phyloP scores from a whole-genome alignment of 2,888 invertebrate genomes.

The Empis livida region DNA sequence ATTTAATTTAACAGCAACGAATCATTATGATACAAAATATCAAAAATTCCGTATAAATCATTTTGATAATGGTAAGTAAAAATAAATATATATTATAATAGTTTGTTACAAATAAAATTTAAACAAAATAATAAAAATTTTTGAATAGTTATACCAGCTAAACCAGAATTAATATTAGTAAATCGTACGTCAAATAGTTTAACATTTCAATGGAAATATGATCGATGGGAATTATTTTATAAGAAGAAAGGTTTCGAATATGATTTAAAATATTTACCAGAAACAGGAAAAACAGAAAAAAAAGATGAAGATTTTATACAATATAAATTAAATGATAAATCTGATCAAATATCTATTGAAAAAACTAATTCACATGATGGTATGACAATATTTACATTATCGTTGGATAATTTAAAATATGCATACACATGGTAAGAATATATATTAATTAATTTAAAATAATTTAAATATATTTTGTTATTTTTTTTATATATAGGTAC shows the following conservation, averaged over 20 bases:
- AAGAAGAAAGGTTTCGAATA: slow-evolving; percentile 20
- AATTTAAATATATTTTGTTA: background rate
- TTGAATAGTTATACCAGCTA: slow-evolving; percentile 23
- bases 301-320: background rate
- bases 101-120: too few species aligned
- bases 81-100: too few species aligned
- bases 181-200: slow-evolving; percentile 22
- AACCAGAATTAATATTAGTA: slow-evolving; percentile 20
- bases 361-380: background rate
- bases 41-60: too few species aligned
- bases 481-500: slow-evolving; percentile 36
- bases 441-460: background rate
- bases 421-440: slow-evolving; percentile 7
- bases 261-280: slow-evolving; percentile 12
- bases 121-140: too few species aligned
- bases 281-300: background rate
- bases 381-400: background rate
- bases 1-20: too few species aligned
- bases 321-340: background rate
- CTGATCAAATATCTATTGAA: too few species aligned
- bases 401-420: slow-evolving; percentile 2
- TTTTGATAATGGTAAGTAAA: too few species aligned
- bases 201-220: slow-evolving; percentile 20
- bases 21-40: too few species aligned
- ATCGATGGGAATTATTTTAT: background rate